Evolutionary conservation across 2,797 vertebrate genomes (phyloP).

Genomic region (Pipistrellus kuhlii): DNA sequence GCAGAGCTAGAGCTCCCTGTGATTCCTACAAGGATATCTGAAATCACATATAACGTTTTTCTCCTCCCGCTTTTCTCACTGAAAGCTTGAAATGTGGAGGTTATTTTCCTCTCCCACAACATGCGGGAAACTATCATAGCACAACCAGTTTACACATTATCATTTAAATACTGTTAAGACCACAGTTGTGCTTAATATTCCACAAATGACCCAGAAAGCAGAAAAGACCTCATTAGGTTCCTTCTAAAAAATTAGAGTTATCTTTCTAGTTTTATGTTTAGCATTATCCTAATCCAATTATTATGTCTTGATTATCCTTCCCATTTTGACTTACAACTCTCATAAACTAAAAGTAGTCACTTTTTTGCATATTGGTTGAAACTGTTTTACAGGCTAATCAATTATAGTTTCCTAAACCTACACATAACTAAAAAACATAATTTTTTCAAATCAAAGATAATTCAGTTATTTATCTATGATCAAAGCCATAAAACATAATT

Average conservation of each 20-base stretch:
- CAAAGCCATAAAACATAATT: slow-evolving; percentile 69
- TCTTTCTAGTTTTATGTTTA: slow-evolving; percentile 48
- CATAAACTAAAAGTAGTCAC: slow-evolving; percentile 1
- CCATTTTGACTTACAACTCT: background rate
- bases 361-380: slow-evolving; percentile 1
- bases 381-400: slow-evolving; percentile 64
- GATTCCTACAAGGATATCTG: slow-evolving; percentile 37
- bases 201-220: slow-evolving; percentile 28
- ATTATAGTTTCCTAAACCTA: slow-evolving; percentile 63
- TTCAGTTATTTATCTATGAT: slow-evolving; percentile 55
- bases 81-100: slow-evolving; percentile 14
- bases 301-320: slow-evolving; percentile 39
- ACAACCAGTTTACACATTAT: background rate
- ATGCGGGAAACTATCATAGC: background rate
- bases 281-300: slow-evolving; percentile 27
- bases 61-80: background rate
- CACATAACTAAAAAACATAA: slow-evolving; percentile 4
- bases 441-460: slow-evolving; percentile 61
- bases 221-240: slow-evolving; percentile 13
- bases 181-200: background rate
- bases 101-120: slow-evolving; percentile 12
- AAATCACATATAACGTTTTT: slow-evolving; percentile 48
- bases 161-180: slow-evolving; percentile 23
- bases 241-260: slow-evolving; percentile 47
- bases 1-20: slow-evolving; percentile 13